Base-by-base conservation (phyloP, 2,797 vertebrate species). In the Cottoperca gobio region DNA sequence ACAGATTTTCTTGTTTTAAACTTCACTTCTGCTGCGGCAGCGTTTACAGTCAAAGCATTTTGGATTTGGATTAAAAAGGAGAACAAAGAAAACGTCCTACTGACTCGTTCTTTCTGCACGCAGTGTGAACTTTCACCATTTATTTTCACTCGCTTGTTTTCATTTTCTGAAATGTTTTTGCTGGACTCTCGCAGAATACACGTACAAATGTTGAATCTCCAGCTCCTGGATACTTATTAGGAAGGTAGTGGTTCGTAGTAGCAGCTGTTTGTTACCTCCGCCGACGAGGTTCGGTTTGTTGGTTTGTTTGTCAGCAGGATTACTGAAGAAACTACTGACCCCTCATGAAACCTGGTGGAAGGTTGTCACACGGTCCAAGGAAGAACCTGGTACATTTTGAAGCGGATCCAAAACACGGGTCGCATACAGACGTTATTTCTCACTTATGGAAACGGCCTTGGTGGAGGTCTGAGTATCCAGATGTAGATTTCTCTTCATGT, bases 11-110 rank as follows among this genome's bases (percentile, higher is more conserved):
- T 70, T 58, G 48, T 59, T 76, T 65, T 75, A 21, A 43, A 10
- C 13, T 3, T 28, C 26, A 26, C n/a, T 75, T 82, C 49, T 70
- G 78, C 80, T 76, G 52, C 49, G 63, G 24, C 71, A 61, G 77
- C 52, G 0, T 60, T 35, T 54, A 67, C 26, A 70, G 31, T 70
- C 26, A 55, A 52, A 58, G 57, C 52, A 43, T 39, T 39, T 31
- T 62, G 17, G 61, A 52, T 73, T 61, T 57, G 62, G 52, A 33
- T 5, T n/a, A 13, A 70, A 33, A 76, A 43, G 13, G n/a, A 8
- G 45, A 78, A 61, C 33, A 63, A 28, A 17, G 19, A 73, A 26
- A 31, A 40, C 6, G 13, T 70, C 16, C 17, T 52, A 5, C 46
- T 49, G 23, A 53, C 35, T 46, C 71, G n/a, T 70, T 78, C 43